Evolutionary conservation across 2,797 vertebrate species (phyloP).

Genomic region (Helostoma temminkii): DNA sequence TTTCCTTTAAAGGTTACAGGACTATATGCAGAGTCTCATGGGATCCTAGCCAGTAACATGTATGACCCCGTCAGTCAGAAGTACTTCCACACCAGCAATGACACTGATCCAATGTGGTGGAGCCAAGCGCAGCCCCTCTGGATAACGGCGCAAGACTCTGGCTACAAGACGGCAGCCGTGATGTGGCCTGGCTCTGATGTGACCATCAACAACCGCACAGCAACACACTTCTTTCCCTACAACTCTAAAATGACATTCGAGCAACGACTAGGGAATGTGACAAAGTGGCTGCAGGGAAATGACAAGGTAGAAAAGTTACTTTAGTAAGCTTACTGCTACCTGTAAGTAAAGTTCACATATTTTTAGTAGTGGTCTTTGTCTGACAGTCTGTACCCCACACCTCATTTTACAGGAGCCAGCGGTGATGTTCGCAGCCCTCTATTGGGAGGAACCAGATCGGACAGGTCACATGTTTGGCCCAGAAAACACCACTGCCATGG

Average conservation of each 20-base stretch:
- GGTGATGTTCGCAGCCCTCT: slow-evolving; percentile 87
- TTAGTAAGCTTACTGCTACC: background rate
- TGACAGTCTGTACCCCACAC: background rate
- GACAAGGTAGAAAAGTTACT: slow-evolving; percentile 73
- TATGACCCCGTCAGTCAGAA: slow-evolving; percentile 85
- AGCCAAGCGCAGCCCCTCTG: slow-evolving; percentile 91
- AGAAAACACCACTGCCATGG: slow-evolving; percentile 86
- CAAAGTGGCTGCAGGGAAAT: slow-evolving; percentile 83
- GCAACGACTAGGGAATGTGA: slow-evolving; percentile 85
- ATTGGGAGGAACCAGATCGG: slow-evolving; percentile 95
- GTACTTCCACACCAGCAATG: slow-evolving; percentile 77
- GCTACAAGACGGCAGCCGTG: slow-evolving; percentile 88
- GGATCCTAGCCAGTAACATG: slow-evolving; percentile 92
- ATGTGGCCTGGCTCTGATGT: slow-evolving; percentile 97
- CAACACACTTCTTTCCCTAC: slow-evolving; percentile 87
- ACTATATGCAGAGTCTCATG: slow-evolving; percentile 94
- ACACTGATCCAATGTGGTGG: slow-evolving; percentile 93
- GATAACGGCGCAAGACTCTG: slow-evolving; percentile 88
- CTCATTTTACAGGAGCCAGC: slow-evolving; percentile 56
- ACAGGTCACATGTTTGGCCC: slow-evolving; percentile 92
- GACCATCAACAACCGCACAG: slow-evolving; percentile 80
- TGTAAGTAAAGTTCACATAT: no score
- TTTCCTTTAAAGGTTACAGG: slow-evolving; percentile 84
- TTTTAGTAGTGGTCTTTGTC: background rate
- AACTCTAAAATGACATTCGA: slow-evolving; percentile 81